Conservation (phyloP, 1,140 invertebrate species). For the Latrodectus geometricus region DNA sequence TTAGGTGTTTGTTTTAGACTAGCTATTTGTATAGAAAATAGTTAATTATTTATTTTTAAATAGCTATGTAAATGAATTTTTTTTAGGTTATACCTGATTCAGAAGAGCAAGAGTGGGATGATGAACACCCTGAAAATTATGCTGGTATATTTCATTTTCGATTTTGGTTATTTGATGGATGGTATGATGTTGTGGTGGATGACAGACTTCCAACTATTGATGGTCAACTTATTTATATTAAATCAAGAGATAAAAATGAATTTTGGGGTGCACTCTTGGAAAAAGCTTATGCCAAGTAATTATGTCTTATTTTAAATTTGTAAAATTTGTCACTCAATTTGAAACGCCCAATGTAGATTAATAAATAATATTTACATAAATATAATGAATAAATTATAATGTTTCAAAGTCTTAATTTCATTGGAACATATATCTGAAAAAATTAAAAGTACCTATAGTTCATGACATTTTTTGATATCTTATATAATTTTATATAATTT, state of each 20-base stretch:
- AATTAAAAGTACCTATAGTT: no score
- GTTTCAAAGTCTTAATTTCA: no score
- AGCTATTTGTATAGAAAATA: neutral
- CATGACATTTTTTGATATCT: no score
- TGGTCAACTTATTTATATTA: slow-evolving; percentile 73
- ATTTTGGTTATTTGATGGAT: slow-evolving; percentile 73
- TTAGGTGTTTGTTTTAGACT: neutral
- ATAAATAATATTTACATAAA: no score
- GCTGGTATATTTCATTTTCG: slow-evolving; percentile 74
- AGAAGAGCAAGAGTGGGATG: slow-evolving; percentile 68
- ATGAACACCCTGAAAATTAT: slow-evolving; percentile 66
- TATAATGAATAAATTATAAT: no score
- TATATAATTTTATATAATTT: no score
- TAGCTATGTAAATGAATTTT: neutral
- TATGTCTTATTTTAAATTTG: no score
- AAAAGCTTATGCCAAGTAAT: slow-evolving; percentile 76
- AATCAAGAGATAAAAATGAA: slow-evolving; percentile 71
- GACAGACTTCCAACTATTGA: slow-evolving; percentile 75
- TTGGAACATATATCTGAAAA: no score
- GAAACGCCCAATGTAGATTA: no score
- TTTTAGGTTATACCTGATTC: slow-evolving; percentile 68
- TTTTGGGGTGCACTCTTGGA: slow-evolving; percentile 76
- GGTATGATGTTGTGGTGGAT: slow-evolving; percentile 75
- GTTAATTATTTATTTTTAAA: no score
- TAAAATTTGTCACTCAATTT: no score